Evolutionary conservation across 37 sponge, comb jelly and placozoan genomes (phyloP).

Genomic region (Axinella damicornis): DNA sequence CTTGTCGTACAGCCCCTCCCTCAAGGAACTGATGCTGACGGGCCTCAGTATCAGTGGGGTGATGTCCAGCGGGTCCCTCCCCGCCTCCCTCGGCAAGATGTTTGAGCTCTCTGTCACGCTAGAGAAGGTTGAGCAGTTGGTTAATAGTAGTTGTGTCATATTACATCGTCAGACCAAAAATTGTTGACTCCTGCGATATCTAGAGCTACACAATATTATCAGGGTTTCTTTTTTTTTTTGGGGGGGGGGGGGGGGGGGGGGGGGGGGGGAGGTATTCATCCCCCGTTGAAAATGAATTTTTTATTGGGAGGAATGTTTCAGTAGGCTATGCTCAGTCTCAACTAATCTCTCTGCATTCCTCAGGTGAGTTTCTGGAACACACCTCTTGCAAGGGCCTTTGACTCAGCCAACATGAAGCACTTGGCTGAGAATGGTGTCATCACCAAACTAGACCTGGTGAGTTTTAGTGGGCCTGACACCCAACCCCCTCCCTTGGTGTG

Average conservation of each 20-base stretch:
- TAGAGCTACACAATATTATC: neutral
- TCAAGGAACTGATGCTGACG: conserved; percentile 58
- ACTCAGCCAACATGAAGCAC: neutral
- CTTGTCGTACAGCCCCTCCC: conserved; percentile 52
- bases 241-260: too few species aligned
- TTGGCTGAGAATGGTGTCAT: conserved; percentile 2
- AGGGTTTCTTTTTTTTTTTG: too few species aligned
- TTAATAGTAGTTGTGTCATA: too few species aligned
- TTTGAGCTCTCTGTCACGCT: conserved; percentile 62
- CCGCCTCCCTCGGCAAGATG: conserved; percentile 27
- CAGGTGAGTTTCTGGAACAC: conserved; percentile 27
- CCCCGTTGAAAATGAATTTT: neutral
- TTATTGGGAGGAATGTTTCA: neutral
- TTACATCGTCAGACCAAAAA: too few species aligned
- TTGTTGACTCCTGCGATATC: too few species aligned
- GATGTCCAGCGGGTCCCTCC: neutral
- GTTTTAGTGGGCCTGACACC: too few species aligned
- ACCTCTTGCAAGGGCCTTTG: neutral
- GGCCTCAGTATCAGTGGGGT: neutral
- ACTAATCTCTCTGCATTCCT: too few species aligned
- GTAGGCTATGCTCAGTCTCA: too few species aligned
- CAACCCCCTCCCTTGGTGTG: too few species aligned
- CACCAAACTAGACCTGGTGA: neutral
- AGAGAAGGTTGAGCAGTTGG: conserved; percentile 50
- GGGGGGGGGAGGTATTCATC: too few species aligned